Evolutionary conservation across 2,888 invertebrate genomes (phyloP).

Genomic region (Acleris holmiana): DNA sequence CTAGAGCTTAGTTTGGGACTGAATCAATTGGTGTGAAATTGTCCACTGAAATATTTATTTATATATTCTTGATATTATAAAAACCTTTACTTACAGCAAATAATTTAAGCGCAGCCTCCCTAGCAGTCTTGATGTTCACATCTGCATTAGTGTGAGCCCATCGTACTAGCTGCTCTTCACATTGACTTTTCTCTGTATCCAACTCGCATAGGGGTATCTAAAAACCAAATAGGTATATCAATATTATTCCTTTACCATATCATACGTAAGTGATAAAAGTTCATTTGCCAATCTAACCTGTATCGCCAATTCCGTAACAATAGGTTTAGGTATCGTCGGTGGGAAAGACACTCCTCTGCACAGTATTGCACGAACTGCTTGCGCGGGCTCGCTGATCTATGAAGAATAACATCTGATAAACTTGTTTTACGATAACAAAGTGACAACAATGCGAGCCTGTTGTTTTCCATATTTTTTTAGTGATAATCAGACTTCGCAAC

Average conservation of each 20-base stretch:
- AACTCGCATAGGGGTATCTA: slow-evolving; percentile 91
- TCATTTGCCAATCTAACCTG: slow-evolving; percentile 66
- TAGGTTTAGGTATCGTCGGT: slow-evolving; percentile 93
- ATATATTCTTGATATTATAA: too few relatives aligned
- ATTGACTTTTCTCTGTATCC: slow-evolving; percentile 90
- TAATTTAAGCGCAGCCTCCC: slow-evolving; percentile 93
- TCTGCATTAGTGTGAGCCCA: slow-evolving; percentile 86
- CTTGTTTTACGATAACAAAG: not conserved
- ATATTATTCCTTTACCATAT: not conserved
- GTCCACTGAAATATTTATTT: too few relatives aligned
- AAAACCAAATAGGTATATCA: slow-evolving; percentile 43
- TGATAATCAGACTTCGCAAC: too few relatives aligned
- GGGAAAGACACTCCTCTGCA: slow-evolving; percentile 96
- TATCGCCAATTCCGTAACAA: slow-evolving; percentile 89
- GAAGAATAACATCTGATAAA: slow-evolving; percentile 29
- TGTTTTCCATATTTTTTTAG: too few relatives aligned
- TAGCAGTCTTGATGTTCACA: slow-evolving; percentile 87
- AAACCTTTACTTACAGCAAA: slow-evolving; percentile 91
- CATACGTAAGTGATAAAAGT: not conserved
- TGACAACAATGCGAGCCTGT: too few relatives aligned
- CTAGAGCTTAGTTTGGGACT: too few relatives aligned
- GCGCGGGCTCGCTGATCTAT: slow-evolving; percentile 89
- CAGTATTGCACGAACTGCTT: slow-evolving; percentile 91
- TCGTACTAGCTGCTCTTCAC: slow-evolving; percentile 90
- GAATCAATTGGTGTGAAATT: too few relatives aligned